Evolutionary conservation across 1,140 invertebrate genomes (phyloP).

Genomic region (Nasonia giraulti): DNA sequence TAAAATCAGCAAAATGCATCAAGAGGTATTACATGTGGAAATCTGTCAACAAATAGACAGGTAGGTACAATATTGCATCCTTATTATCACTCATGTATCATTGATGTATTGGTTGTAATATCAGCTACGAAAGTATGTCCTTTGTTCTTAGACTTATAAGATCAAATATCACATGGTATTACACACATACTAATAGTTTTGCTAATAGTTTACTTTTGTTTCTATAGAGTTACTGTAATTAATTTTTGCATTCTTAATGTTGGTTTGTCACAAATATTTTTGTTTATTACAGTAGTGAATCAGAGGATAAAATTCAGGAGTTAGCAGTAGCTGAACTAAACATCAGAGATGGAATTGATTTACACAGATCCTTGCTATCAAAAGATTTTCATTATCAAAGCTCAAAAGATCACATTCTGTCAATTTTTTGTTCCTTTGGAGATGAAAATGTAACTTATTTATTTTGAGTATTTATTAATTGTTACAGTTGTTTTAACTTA

Average conservation of each 20-base stretch:
- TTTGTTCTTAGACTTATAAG: conserved; percentile 21
- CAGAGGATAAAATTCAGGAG: conserved; percentile 53
- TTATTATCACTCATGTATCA: no score
- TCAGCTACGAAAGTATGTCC: no score
- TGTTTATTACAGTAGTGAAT: conserved; percentile 56
- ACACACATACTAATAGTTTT: background rate
- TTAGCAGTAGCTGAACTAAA: conserved; percentile 58
- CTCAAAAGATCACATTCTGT: conserved; percentile 62
- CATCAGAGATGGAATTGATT: conserved; percentile 48
- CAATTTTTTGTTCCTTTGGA: conserved; percentile 61
- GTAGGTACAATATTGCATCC: conserved; percentile 50
- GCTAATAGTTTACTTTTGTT: no score
- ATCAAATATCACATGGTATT: conserved; percentile 15
- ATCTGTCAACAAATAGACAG: conserved; percentile 65
- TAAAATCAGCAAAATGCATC: no score
- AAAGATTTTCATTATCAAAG: conserved; percentile 51
- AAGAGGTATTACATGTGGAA: conserved; percentile 58
- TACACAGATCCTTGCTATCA: conserved; percentile 55
- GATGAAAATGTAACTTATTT: conserved; percentile 31
- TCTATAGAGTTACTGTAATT: background rate
- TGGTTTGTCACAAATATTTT: conserved; percentile 22
- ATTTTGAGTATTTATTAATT: background rate
- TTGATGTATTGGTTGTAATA: background rate
- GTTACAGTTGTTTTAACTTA: background rate
- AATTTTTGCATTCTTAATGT: background rate